These are phyloP conservation scores for Pyrgus malvae DNA, from an alignment of 2,888 invertebrate species.

Conservation along the genomic window DNA sequence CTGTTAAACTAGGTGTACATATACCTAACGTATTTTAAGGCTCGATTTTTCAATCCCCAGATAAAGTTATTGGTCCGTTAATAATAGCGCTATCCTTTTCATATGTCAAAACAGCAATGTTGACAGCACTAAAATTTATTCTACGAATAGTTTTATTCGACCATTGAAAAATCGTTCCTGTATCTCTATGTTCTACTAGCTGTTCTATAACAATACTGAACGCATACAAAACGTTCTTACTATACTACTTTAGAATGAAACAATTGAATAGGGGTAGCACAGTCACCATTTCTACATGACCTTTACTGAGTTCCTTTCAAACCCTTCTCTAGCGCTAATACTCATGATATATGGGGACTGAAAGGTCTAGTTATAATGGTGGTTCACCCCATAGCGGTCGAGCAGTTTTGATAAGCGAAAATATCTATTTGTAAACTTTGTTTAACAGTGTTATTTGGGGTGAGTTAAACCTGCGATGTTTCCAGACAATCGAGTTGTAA, in stretches of 20 bases:
- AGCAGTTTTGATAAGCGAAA: slow-evolving; percentile 45
- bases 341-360: not conserved
- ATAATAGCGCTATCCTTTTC: too few relatives aligned
- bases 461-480: slow-evolving; percentile 38
- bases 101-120: too few relatives aligned
- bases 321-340: not conserved
- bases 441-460: slow-evolving; percentile 44
- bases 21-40: too few relatives aligned
- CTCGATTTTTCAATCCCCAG: too few relatives aligned
- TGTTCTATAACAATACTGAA: slow-evolving; percentile 38
- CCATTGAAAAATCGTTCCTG: too few relatives aligned
- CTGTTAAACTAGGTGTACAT: too few relatives aligned
- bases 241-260: slow-evolving; percentile 51
- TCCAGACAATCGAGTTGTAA: slow-evolving; percentile 43
- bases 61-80: too few relatives aligned
- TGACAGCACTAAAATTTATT: too few relatives aligned
- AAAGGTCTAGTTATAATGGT: slow-evolving; percentile 36
- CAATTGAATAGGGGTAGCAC: slow-evolving; percentile 41
- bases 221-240: slow-evolving; percentile 47
- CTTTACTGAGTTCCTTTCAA: slow-evolving; percentile 23
- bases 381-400: slow-evolving; percentile 33
- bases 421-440: slow-evolving; percentile 53
- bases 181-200: too few relatives aligned
- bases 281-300: slow-evolving; percentile 17
- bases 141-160: too few relatives aligned